Conservation (phyloP, 2,888 invertebrate species). For the Lamellibrachia columna region DNA sequence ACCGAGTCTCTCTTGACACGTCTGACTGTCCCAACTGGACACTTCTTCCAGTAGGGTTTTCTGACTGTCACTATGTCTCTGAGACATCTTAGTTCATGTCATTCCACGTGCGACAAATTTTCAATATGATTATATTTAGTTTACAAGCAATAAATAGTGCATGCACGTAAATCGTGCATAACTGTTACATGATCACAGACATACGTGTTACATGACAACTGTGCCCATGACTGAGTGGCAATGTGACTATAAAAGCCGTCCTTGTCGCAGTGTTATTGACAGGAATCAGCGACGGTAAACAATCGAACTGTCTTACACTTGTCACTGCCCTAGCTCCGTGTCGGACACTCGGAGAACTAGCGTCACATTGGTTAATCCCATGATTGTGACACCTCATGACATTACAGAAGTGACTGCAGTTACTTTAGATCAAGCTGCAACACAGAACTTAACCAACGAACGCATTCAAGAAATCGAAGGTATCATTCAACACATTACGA, state of each 20-base stretch:
- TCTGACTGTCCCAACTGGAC: background rate
- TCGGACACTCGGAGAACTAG: background rate
- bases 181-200: too few species aligned
- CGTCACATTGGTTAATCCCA: background rate
- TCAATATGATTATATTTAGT: too few species aligned
- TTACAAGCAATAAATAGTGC: too few species aligned
- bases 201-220: too few species aligned
- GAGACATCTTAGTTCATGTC: background rate
- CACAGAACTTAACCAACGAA: background rate
- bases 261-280: too few species aligned
- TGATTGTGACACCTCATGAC: background rate
- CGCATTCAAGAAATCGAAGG: background rate
- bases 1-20: slow-evolving; percentile 9
- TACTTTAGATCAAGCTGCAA: background rate
- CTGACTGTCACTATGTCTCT: background rate
- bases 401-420: background rate
- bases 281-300: too few species aligned
- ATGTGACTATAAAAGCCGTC: too few species aligned
- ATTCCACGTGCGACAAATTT: too few species aligned
- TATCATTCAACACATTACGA: background rate
- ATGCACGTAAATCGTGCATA: too few species aligned
- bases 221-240: too few species aligned
- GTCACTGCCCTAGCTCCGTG: too few species aligned
- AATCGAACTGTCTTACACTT: too few species aligned
- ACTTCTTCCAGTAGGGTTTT: background rate